Evolutionary conservation across 2,113 vertebrate genomes (phyloP), one percentile per base, ranked within the genome.

Genomic region (Phasianus colchicus): DNA sequence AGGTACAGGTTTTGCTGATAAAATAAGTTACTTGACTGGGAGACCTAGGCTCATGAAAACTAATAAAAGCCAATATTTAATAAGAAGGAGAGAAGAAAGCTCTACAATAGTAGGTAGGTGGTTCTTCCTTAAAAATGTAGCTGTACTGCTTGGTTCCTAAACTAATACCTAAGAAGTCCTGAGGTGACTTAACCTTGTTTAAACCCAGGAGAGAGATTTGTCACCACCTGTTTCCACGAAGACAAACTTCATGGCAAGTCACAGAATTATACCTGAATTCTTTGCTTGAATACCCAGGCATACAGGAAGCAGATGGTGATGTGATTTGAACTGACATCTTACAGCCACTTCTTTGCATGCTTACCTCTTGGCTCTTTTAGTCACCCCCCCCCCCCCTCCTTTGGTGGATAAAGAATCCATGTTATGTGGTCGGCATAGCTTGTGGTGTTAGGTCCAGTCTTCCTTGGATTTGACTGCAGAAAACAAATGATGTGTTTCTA

Each of bases 181-280:
- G 18, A 60, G 65, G 38, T 90, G n/a, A 55, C 15, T 86, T 88
- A 25, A 20, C 29, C 10, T 67, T 81, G 10, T 86, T 86, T 65
- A 64, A 90, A 83, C 7, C 7, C 7, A 38, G 42, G 52, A 57
- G 25, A 79, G n/a, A 47, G 18, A 5, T 65, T 81, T 70, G 19
- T 6, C 86, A 9, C 4, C 14, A 52, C 11, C 13, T 74, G 43
- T 82, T 73, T 32, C 14, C 48, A 72, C 48, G 66, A 89, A 78
- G 70, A 65, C 19, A 47, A 20, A 60, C 24, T 29, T 70, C 11
- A 10, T 30, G 65, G 25, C n/a, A 61, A 75, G 45, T 55, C 86
- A 45, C 24, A 86, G 40, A 90, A 89, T 92, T 91, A 30, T 73
- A 16, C n/a, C 42, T 81, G 38, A 75, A 29, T 43, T 72, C 5